Percentiles rank a stretch among this genome's conserved stretches.
These are phyloP conservation scores for Venustoraphidia nigricollis DNA, from an alignment of 2,888 invertebrate genomes.

Conservation along the genomic window DNA sequence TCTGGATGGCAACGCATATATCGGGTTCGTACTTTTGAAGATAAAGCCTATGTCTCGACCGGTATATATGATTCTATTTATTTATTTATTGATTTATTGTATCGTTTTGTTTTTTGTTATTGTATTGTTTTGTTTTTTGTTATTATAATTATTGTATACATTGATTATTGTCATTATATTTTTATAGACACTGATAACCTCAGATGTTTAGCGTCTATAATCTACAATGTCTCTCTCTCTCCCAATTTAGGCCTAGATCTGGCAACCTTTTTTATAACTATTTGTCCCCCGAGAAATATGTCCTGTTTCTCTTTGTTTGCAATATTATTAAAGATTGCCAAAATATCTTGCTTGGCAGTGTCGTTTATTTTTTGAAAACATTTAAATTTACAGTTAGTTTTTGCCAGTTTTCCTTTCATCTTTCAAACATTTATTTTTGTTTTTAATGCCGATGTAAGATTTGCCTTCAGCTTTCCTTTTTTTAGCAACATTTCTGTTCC, in stretches of 20 bases:
- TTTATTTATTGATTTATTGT: too few relatives aligned
- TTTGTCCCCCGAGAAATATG: not conserved
- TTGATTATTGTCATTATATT: too few relatives aligned
- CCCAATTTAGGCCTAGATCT: slow-evolving; percentile 4
- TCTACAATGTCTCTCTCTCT: too few relatives aligned
- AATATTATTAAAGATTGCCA: slow-evolving; percentile 8
- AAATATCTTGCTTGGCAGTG: slow-evolving; percentile 6
- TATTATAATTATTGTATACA: too few relatives aligned
- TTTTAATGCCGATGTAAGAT: slow-evolving; percentile 7
- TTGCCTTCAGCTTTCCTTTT: slow-evolving; percentile 6
- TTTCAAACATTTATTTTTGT: slow-evolving; percentile 3
- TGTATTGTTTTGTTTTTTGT: too few relatives aligned
- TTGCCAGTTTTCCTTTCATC: not conserved
- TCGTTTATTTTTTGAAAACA: slow-evolving; percentile 6
- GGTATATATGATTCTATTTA: too few relatives aligned
- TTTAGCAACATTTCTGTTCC: slow-evolving; percentile 6
- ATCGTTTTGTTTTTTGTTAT: too few relatives aligned
- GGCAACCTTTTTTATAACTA: slow-evolving; percentile 5
- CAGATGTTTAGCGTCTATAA: too few relatives aligned
- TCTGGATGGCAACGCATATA: too few relatives aligned
- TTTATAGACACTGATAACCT: too few relatives aligned
- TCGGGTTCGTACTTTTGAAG: too few relatives aligned
- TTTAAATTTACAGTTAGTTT: slow-evolving; percentile 6
- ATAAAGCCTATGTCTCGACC: not conserved
- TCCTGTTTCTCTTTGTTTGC: slow-evolving; percentile 6